Base-by-base conservation (phyloP, 2,888 invertebrate genomes). In the Bruchidius siliquastri region DNA sequence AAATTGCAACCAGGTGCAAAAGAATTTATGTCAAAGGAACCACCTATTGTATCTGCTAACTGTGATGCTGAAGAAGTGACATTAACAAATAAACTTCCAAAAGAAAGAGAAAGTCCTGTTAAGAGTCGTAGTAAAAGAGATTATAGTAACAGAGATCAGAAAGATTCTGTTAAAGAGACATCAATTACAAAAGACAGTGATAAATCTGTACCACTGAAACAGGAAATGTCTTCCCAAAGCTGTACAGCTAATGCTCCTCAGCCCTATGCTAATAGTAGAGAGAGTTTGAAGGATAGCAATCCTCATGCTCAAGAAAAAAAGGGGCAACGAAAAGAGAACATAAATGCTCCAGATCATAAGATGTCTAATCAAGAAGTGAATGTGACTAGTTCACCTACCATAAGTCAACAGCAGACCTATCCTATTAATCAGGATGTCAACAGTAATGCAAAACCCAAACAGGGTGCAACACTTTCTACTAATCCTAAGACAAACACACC, bases 31-130 rank as follows among this genome's bases (percentile, higher is more conserved):
- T 82, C 84, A 73, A 86, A 86, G 84, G 87, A 87, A 81, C 81
- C 83, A 80, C 92, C 92, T 69, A 89, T 92, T 78, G 92, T 92
- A 73, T 92, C 92, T 76, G 92, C 92, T 77, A 91, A 91, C 87
- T 90, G 91, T 74, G 91, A 92, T 82, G 91, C 91, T 80, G 91
- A 91, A 81, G 90, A 90, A 84, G 90, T 91, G 84, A 90, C 90
- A 85, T 81, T 86, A 78, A 88, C 89, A 83, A 89, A 80, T 73
- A 84, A 84, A 75, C 81, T 82, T 74, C 79, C 82, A 20, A 85
- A 85, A 77, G 86, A 86, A 72, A 83, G 85, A 71, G 87, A 87
- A 71, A 87, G 87, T 81, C 87, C 87, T 0, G 76, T 74, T 4
- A 86, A 85, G 76, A 81, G 82, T n/a, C 81, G 84, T 68, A 68